Percentiles rank a stretch among this genome's conserved stretches.
Evolutionary conservation across 2,113 vertebrate genomes (phyloP).

Genomic region (Malaclemys terrapin): DNA sequence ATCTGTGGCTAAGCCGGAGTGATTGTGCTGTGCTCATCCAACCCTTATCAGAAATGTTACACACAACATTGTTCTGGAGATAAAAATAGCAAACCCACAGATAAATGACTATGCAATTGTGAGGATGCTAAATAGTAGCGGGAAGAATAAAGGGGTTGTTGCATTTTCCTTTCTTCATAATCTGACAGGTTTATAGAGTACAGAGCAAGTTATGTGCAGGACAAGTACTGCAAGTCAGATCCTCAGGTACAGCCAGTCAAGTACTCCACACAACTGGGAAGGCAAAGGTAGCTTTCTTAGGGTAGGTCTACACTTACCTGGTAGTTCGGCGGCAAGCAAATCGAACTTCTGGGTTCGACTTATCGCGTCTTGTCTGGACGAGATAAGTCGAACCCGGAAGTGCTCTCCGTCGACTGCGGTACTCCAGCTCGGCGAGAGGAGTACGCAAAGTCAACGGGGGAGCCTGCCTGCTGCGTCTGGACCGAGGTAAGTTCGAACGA

Average conservation of each 20-base stretch:
- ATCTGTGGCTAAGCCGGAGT: not conserved
- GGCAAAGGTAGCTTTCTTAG: not conserved
- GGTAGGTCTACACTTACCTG: too few species aligned
- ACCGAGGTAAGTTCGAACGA: too few species aligned
- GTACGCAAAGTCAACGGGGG: too few species aligned
- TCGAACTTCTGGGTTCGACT: too few species aligned
- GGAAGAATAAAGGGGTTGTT: not conserved
- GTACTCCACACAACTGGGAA: not conserved
- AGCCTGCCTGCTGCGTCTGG: too few species aligned
- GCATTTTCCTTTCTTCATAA: not conserved
- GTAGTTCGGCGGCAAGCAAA: too few species aligned
- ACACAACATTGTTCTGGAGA: not conserved
- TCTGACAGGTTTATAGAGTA: not conserved
- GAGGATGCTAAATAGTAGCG: not conserved
- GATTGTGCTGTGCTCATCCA: not conserved
- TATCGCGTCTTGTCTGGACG: too few species aligned
- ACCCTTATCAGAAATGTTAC: not conserved
- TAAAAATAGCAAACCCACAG: not conserved
- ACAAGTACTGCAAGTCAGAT: not conserved
- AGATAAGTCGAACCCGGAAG: too few species aligned
- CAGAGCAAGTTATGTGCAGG: not conserved
- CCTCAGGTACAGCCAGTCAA: not conserved
- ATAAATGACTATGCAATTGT: not conserved
- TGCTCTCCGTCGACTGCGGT: too few species aligned
- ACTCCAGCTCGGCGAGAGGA: too few species aligned